Evolutionary conservation across 2,888 invertebrate species (phyloP).

Genomic region (Lithophane ornitopus): DNA sequence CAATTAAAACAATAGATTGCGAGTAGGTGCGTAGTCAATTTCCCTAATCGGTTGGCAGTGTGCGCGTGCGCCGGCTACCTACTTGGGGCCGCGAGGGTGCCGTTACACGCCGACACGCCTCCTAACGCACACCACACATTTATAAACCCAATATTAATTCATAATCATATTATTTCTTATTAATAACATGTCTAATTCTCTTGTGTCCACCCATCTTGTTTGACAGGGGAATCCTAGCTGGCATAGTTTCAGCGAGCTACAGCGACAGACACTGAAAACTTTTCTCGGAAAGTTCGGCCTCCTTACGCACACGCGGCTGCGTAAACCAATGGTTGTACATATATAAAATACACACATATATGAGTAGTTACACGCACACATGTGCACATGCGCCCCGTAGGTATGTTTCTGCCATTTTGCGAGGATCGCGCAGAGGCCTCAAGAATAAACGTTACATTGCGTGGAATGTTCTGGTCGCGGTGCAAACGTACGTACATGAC

Average conservation of each 20-base stretch:
- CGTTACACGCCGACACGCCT: constrained; percentile 82
- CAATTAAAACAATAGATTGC: constrained; percentile 78
- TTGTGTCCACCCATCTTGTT: constrained; percentile 23
- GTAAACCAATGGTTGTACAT: constrained; percentile 68
- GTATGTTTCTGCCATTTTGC: constrained; percentile 71
- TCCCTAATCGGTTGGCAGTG: constrained; percentile 81
- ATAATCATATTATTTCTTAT: constrained; percentile 44
- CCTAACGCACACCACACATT: constrained; percentile 70
- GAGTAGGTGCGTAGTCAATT: constrained; percentile 78
- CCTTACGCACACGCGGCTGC: constrained; percentile 72
- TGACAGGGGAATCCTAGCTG: constrained; percentile 44
- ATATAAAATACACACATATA: constrained; percentile 68
- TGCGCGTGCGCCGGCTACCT: constrained; percentile 77
- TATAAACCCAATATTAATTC: constrained; percentile 60
- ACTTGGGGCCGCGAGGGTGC: constrained; percentile 87
- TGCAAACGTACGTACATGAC: constrained; percentile 34
- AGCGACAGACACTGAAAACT: constrained; percentile 70
- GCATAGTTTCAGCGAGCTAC: constrained; percentile 60
- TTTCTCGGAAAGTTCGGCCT: constrained; percentile 77
- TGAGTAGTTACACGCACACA: constrained; percentile 68
- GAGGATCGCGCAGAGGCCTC: constrained; percentile 72
- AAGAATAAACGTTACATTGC: constrained; percentile 75
- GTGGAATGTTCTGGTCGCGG: constrained; percentile 61
- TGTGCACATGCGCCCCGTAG: constrained; percentile 69
- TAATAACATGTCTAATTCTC: constrained; percentile 25